These are phyloP conservation scores for Holothuria glaberrima DNA, from an alignment of 35 echinoderm and acorn worm species.

Conservation along the genomic window DNA sequence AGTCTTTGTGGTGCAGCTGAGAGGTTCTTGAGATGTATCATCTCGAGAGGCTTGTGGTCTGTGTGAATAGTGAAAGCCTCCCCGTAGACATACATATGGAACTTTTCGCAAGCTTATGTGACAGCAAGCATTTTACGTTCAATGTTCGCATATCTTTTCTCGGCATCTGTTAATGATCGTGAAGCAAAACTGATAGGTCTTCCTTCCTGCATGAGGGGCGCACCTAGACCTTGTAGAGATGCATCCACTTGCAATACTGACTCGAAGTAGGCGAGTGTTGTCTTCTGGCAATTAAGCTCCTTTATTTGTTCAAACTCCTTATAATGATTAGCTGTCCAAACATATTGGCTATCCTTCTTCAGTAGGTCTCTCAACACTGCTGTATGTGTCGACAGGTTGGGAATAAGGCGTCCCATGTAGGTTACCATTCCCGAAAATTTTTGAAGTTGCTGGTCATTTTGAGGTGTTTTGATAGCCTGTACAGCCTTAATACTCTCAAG, in stretches of 20 bases:
- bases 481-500: conserved; percentile 12
- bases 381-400: neutral
- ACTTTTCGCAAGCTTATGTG: conserved; percentile 59
- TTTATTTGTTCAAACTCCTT: neutral
- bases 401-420: conserved; percentile 49
- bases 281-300: neutral
- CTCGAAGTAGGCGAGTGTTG: too few relatives aligned
- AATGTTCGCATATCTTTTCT: conserved; percentile 39
- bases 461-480: conserved; percentile 3
- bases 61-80: conserved; percentile 21
- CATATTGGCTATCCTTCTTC: conserved; percentile 13
- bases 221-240: conserved; percentile 40
- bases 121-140: conserved; percentile 12
- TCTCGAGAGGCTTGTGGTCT: conserved; percentile 59
- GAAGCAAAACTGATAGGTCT: conserved; percentile 13
- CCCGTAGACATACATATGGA: conserved; percentile 48
- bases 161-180: neutral
- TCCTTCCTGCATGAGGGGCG: conserved; percentile 47
- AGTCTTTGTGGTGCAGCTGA: conserved; percentile 44
- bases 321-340: neutral
- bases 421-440: conserved; percentile 54
- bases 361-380: neutral
- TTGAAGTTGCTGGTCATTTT: conserved; percentile 13
- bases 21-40: conserved; percentile 55
- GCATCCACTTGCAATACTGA: neutral